Evolutionary conservation across 2,888 invertebrate genomes (phyloP), one percentile per base, ranked within the genome.

Genomic region (Tricholauxania praeusta): DNA sequence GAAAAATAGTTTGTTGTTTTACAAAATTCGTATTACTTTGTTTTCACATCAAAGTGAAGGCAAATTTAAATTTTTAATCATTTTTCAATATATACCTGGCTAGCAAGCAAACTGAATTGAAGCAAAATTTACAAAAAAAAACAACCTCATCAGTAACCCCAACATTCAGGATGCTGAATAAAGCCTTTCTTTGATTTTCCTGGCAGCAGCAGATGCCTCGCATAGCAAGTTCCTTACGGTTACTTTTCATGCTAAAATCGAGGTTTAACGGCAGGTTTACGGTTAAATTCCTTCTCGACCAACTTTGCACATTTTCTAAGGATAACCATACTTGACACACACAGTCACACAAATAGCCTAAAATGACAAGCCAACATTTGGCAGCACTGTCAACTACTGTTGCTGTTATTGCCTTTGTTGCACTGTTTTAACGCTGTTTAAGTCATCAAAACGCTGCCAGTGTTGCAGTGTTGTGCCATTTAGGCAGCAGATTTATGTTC

Each of bases 371-470:
- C 15, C 55, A 14, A 19, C 55, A 53, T 12, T 55, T 53, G 55
- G 55, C 67, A 59, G n/a, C 17, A 47, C 32, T 28, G 57, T 6
- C 59, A 51, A 47, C 3, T 12, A 59, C 12, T 70, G 60, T 70
- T 55, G 32, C 22, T 68, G 57, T 69, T 70, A 47, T n/a, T 67
- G 59, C 57, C 64, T 53, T 71, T 64, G 64, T 71, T 67, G 39
- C n/a, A 48, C 49, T 22, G 22, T 49, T 68, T 68, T 68, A 59
- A 57, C 68, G 68, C 68, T 68, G 59, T 57, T 68, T 68, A 68
- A 68, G 68, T 59, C 68, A 59, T 48, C 68, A 68, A 57, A 67
- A 49, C 10, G 57, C 39, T 39, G 7, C 39, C 5, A 39, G 39
- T 39, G 39, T 49, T 15, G 22, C 68, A 22, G 28, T 68, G 68